These are phyloP conservation scores for Dryococelus australis DNA, from an alignment of 2,888 invertebrate genomes.

Conservation along the genomic window DNA sequence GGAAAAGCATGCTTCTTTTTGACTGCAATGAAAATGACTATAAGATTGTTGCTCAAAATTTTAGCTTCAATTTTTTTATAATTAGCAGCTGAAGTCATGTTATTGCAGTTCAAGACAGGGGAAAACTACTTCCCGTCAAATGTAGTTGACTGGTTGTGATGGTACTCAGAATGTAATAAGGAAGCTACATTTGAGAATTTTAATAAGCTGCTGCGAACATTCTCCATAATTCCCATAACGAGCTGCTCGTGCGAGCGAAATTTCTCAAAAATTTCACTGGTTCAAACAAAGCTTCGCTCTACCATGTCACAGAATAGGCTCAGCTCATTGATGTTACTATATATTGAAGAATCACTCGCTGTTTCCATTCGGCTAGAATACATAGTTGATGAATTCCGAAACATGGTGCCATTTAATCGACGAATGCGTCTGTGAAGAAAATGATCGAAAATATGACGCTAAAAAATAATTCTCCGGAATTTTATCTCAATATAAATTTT, in stretches of 20 bases:
- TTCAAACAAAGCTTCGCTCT: background rate
- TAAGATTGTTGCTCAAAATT: background rate
- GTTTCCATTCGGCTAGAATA: background rate
- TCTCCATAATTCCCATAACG: conserved; percentile 2
- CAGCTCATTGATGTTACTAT: background rate
- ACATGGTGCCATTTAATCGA: too few species aligned
- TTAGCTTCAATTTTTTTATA: background rate
- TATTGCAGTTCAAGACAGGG: background rate
- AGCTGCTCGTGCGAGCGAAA: conserved; percentile 8
- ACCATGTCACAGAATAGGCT: background rate
- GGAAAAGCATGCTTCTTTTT: background rate
- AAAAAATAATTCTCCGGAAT: too few species aligned
- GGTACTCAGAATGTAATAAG: background rate
- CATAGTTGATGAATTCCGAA: too few species aligned
- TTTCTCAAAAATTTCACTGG: background rate
- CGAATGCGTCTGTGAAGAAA: too few species aligned
- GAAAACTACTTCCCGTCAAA: background rate
- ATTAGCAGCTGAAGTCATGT: background rate
- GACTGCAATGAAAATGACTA: background rate
- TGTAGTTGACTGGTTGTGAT: background rate
- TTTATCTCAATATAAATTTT: too few species aligned
- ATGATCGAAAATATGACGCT: too few species aligned
- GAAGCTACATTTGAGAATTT: background rate
- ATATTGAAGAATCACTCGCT: background rate
- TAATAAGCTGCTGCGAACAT: conserved; percentile 13